A percentile compares a stretch with the other conserved stretches of the same genome.
phyloP scores from a whole-genome alignment of 2,113 vertebrate species.

The Ramphastos sulfuratus region DNA sequence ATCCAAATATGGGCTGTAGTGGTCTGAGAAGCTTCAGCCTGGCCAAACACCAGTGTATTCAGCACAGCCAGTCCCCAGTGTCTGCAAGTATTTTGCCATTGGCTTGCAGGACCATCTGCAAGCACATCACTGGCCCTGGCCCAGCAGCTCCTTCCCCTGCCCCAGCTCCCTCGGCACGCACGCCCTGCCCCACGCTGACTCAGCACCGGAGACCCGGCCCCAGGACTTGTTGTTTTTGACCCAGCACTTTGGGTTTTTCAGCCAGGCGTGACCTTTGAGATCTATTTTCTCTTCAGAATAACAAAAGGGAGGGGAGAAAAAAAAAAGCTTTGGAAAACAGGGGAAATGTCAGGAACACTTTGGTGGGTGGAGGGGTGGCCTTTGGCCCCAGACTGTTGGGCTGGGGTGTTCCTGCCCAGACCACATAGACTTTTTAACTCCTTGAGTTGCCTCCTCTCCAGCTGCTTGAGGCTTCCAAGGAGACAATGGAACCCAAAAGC shows the following conservation, averaged over 20 bases:
- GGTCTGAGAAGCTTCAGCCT: background rate
- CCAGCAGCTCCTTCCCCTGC: background rate
- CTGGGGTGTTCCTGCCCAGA: background rate
- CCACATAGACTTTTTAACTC: background rate
- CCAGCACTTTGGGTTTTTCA: background rate
- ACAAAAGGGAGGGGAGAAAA: background rate
- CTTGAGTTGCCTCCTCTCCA: background rate
- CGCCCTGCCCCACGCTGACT: background rate
- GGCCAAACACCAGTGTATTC: background rate
- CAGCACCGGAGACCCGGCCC: background rate
- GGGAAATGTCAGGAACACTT: background rate
- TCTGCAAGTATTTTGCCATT: background rate
- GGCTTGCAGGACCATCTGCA: background rate
- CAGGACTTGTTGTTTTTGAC: background rate
- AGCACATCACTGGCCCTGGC: background rate
- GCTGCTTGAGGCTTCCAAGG: background rate
- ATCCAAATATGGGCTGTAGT: background rate
- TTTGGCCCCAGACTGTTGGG: background rate
- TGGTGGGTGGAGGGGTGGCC: background rate
- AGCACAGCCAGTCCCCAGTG: fast-evolving
- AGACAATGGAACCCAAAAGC: background rate
- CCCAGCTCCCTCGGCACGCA: background rate
- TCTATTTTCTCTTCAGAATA: background rate
- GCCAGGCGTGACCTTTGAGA: background rate
- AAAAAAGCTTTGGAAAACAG: background rate